phyloP scores from a whole-genome alignment of 2,797 vertebrate genomes.

The Ibycter americanus region DNA sequence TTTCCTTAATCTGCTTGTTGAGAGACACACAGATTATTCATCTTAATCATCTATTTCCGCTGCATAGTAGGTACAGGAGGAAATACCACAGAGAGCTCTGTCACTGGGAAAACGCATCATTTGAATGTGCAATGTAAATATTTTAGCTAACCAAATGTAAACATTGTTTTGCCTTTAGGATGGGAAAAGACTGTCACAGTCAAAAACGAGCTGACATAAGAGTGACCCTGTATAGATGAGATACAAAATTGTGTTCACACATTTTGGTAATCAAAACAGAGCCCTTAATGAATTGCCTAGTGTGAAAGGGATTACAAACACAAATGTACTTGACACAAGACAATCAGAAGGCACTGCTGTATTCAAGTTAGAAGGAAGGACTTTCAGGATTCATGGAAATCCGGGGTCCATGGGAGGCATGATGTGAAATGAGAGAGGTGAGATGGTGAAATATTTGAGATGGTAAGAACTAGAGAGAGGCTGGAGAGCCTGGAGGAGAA shows the following conservation, averaged over 20 bases:
- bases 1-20: constrained; percentile 17
- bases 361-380: neutral
- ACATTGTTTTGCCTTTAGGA: constrained; percentile 40
- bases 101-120: constrained; percentile 43
- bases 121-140: constrained; percentile 66
- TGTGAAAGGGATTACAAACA: constrained; percentile 50
- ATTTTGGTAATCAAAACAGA: constrained; percentile 56
- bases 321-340: constrained; percentile 2
- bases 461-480: neutral
- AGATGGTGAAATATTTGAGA: neutral
- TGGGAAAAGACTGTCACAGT: constrained; percentile 39
- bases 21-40: neutral
- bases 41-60: constrained; percentile 33
- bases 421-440: neutral
- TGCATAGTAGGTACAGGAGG: constrained; percentile 34
- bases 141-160: constrained; percentile 58
- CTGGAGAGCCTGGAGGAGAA: neutral
- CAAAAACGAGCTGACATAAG: constrained; percentile 4
- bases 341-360: neutral
- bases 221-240: constrained; percentile 54
- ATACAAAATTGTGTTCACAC: constrained; percentile 51
- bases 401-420: neutral
- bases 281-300: constrained; percentile 37
- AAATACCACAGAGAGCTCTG: constrained; percentile 56
- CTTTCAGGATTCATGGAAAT: neutral